Evolutionary conservation across 2,888 invertebrate species (phyloP), one percentile per base, ranked within the genome.

Genomic region (Lepidochrysops patricia): DNA sequence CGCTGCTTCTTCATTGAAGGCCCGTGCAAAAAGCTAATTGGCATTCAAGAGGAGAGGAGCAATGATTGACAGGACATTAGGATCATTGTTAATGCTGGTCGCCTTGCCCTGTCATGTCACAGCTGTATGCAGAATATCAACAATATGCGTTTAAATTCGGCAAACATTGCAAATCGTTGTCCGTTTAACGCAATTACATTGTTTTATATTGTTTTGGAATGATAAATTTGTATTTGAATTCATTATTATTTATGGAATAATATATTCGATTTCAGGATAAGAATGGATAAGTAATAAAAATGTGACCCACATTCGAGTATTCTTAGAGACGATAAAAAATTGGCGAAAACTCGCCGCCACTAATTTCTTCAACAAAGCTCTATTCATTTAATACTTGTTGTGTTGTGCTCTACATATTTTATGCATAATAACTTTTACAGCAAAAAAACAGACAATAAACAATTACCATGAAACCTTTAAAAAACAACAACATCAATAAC

Each of bases 21-120:
- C 63, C 63, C 64, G 70, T 72, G 76, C 74, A 83, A 84, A 84
- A 85, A 79, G 68, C 71, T 68, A 63, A 66, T 84, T 80, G 70
- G 71, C 76, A 87, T 86, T 83, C 86, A 65, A 66, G 57, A 54
- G 58, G 57, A 58, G 75, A 69, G 74, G 75, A 75, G 72, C 76
- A 75, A 81, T 87, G 86, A 86, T 85, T 84, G 87, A 84, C 86
- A 86, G 75, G 70, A 80, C 82, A 84, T 86, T 86, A 85, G 83
- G 80, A 75, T 73, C 70, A 76, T 78, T 78, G 75, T 72, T 77
- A 73, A 77, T 74, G 77, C 75, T 70, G 72, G 72, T 76, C 74
- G 70, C 73, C 71, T 74, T 68, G 69, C 70, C 69, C 66, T 76
- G 79, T 77, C 80, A 74, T 80, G 80, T 79, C 73, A 67, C 64